A percentile compares a stretch with the other conserved stretches of the same genome.
These are phyloP conservation scores for Eumaeus atala DNA, from an alignment of 1,140 invertebrate genomes.

Conservation along the genomic window DNA sequence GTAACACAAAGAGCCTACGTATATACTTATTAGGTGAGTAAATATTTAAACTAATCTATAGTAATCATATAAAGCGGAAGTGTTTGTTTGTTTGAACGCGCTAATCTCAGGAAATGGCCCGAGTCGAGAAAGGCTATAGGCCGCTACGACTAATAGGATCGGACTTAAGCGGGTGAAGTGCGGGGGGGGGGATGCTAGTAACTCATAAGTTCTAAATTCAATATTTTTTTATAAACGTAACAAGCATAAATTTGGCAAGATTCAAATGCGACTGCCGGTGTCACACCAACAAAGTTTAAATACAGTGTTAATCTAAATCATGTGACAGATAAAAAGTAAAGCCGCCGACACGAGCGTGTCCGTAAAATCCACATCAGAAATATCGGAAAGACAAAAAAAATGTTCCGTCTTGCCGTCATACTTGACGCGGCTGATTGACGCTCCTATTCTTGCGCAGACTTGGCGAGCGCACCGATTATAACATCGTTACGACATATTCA, in stretches of 20 bases:
- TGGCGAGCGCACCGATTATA: neutral
- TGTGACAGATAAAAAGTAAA: conserved; percentile 51
- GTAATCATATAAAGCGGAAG: too few species aligned
- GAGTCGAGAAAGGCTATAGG: too few species aligned
- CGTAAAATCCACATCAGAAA: conserved; percentile 6
- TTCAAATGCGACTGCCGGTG: neutral
- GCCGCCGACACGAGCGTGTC: conserved; percentile 20
- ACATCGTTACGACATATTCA: conserved; percentile 7
- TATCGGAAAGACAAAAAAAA: conserved; percentile 18
- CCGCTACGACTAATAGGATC: too few species aligned
- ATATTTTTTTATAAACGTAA: too few species aligned
- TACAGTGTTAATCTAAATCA: conserved; percentile 47
- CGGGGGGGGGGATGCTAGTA: too few species aligned
- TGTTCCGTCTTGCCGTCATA: conserved; percentile 14
- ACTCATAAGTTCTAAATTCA: too few species aligned
- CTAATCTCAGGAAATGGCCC: too few species aligned
- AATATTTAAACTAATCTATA: too few species aligned
- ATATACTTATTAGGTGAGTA: too few species aligned
- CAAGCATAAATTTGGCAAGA: neutral
- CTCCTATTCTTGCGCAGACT: conserved; percentile 16
- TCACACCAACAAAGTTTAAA: conserved; percentile 25
- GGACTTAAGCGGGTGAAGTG: too few species aligned
- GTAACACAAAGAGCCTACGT: too few species aligned
- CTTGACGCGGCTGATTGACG: conserved; percentile 21
- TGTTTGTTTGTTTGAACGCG: too few species aligned